Conservation (phyloP, 1,140 invertebrate species). For the Scaptodrosophila lebanonensis region DNA sequence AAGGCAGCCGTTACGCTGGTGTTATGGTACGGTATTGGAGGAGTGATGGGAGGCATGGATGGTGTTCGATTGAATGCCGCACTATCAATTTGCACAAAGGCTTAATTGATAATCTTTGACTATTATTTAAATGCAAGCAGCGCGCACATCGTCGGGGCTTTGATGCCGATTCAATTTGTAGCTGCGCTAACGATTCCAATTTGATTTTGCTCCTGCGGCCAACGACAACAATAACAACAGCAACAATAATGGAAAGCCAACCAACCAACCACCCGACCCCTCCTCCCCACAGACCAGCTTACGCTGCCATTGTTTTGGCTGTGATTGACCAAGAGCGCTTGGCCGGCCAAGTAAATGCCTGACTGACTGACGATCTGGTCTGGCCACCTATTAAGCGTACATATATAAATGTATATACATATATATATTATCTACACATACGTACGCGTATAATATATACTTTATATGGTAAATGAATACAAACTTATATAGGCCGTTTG, state of each 20-base stretch:
- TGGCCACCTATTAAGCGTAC: slow-evolving; percentile 21
- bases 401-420: too few species aligned
- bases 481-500: background rate
- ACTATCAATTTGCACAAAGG: slow-evolving; percentile 67
- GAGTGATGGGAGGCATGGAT: too few species aligned
- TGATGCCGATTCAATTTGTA: slow-evolving; percentile 66
- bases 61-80: background rate
- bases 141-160: slow-evolving; percentile 19
- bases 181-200: slow-evolving; percentile 53
- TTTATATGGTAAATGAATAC: background rate
- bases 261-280: slow-evolving; percentile 3
- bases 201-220: slow-evolving; percentile 37
- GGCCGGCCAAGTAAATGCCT: too few species aligned
- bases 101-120: slow-evolving; percentile 73
- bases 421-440: too few species aligned
- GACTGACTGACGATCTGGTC: slow-evolving; percentile 4
- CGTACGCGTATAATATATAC: too few species aligned
- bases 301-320: slow-evolving; percentile 12
- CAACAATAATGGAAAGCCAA: slow-evolving; percentile 5
- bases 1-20: slow-evolving; percentile 24
- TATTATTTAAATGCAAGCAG: slow-evolving; percentile 64
- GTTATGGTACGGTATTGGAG: background rate
- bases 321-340: slow-evolving; percentile 24
- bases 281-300: too few species aligned
- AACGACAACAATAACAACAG: slow-evolving; percentile 7